Conservation (phyloP, 2,113 vertebrate genomes). For the Spermophilus dauricus region DNA sequence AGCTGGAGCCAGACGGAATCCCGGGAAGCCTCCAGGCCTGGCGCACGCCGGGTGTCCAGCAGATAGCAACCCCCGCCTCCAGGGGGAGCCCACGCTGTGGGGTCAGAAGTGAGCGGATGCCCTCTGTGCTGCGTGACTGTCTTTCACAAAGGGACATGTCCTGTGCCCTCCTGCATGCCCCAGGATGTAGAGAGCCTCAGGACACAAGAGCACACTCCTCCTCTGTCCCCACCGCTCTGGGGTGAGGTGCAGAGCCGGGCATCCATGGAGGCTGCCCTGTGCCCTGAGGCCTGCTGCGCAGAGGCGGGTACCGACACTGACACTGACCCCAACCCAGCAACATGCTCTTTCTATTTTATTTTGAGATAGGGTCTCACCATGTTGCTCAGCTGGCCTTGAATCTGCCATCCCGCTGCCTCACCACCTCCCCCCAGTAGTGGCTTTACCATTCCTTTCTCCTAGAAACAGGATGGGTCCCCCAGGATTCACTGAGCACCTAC, state of each 20-base stretch:
- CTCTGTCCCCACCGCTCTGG: neutral
- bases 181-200: fast-evolving
- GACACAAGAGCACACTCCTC: fast-evolving
- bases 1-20: neutral
- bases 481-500: neutral
- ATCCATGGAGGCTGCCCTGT: neutral
- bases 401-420: neutral
- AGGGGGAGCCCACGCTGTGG: neutral
- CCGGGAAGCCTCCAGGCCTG: neutral
- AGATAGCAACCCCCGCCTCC: neutral
- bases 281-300: neutral
- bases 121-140: fast-evolving
- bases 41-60: neutral
- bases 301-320: neutral
- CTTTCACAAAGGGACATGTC: neutral
- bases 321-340: too few relatives aligned
- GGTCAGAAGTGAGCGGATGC: neutral
- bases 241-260: neutral
- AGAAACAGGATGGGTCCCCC: neutral
- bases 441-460: neutral
- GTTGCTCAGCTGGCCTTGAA: neutral
- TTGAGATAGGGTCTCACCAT: neutral
- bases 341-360: neutral
- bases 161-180: neutral
- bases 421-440: fast-evolving